phyloP scores from a whole-genome alignment of 2,113 vertebrate species.

The Lipophrys pholis region DNA sequence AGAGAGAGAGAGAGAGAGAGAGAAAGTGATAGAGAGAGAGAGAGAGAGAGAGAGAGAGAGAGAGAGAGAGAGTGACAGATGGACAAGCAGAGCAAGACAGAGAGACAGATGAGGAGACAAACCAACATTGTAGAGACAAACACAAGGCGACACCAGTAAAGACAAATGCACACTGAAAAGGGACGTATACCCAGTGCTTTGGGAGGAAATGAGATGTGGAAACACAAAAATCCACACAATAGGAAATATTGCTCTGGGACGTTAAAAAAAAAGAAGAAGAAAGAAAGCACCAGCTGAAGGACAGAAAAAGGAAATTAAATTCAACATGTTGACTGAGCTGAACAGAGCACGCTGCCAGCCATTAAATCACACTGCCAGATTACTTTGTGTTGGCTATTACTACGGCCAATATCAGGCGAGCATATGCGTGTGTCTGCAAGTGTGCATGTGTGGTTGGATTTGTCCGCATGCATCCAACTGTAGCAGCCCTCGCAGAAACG shows the following conservation, averaged over 20 bases:
- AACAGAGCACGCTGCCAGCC: conserved; percentile 54
- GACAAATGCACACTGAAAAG: conserved; percentile 15
- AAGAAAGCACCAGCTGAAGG: conserved; percentile 33
- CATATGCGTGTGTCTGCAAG: conserved; percentile 28
- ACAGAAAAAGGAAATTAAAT: conserved; percentile 69
- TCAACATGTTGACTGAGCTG: conserved; percentile 53
- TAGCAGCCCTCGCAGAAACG: conserved; percentile 33
- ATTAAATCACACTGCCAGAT: conserved; percentile 45
- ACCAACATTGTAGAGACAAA: conserved; percentile 17
- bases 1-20: conserved; percentile 28
- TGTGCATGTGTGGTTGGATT: conserved; percentile 23
- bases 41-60: conserved; percentile 20
- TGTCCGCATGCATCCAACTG: conserved; percentile 43
- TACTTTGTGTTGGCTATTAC: conserved; percentile 55
- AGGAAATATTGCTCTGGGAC: conserved; percentile 49
- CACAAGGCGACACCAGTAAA: conserved; percentile 15
- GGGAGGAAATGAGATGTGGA: conserved; percentile 15
- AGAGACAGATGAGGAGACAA: conserved; percentile 36
- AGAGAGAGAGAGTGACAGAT: conserved; percentile 15
- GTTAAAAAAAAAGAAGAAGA: conserved; percentile 5
- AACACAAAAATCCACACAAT: conserved; percentile 27
- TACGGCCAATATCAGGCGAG: conserved; percentile 45
- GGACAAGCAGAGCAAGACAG: conserved; percentile 24
- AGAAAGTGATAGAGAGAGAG: conserved; percentile 15
- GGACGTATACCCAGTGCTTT: conserved; percentile 1